Evolutionary conservation across 2,888 invertebrate genomes (phyloP).

Genomic region (Blastobasis adustella): DNA sequence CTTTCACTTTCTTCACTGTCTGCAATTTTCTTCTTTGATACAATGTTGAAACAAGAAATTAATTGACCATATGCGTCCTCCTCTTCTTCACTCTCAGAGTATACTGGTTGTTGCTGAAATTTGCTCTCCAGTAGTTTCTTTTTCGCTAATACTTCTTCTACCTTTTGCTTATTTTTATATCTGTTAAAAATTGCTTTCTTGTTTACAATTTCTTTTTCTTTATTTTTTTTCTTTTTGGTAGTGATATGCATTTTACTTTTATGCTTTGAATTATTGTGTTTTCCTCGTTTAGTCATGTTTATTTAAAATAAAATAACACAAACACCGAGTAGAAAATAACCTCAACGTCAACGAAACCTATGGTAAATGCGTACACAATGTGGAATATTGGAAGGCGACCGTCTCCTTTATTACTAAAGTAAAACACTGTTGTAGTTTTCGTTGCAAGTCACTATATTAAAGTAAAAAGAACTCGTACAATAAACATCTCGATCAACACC

Average conservation of each 20-base stretch:
- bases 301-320: too few relatives aligned
- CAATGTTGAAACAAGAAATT: constrained; percentile 61
- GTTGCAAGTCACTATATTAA: too few relatives aligned
- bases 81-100: constrained; percentile 69
- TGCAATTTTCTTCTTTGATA: constrained; percentile 23
- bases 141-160: constrained; percentile 62
- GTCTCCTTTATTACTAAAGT: too few relatives aligned
- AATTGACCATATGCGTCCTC: constrained; percentile 68
- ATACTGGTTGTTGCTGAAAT: constrained; percentile 40
- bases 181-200: constrained; percentile 66
- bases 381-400: too few relatives aligned
- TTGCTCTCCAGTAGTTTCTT: constrained; percentile 51
- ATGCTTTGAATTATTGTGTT: constrained; percentile 25
- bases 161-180: constrained; percentile 62
- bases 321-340: too few relatives aligned
- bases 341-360: too few relatives aligned
- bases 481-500: too few relatives aligned
- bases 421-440: too few relatives aligned
- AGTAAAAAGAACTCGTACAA: too few relatives aligned
- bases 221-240: constrained; percentile 34
- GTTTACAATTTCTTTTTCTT: constrained; percentile 37
- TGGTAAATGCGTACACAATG: too few relatives aligned
- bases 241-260: constrained; percentile 30
- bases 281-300: constrained; percentile 46
- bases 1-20: constrained; percentile 15